Conservation (phyloP, 2,797 vertebrate species). For the Hephaestus fuliginosus region DNA sequence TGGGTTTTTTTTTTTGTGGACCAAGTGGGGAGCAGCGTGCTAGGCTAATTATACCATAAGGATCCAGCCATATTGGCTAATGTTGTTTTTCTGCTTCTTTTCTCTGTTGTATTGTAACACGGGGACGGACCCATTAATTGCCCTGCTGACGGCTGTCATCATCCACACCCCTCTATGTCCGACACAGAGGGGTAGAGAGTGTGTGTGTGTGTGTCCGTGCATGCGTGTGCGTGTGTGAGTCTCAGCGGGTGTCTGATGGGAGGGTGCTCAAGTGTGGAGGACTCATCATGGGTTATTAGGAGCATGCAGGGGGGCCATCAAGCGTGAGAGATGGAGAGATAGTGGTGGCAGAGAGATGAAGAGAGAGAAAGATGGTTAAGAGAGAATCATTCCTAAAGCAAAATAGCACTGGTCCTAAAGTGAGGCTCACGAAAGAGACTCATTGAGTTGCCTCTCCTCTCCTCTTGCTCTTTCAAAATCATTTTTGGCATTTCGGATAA, state of each 20-base stretch:
- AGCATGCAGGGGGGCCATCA: slow-evolving; percentile 80
- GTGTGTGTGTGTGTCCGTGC: slow-evolving; percentile 61
- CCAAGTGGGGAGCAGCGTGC: slow-evolving; percentile 47
- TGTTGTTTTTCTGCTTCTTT: slow-evolving; percentile 58
- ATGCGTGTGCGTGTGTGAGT: slow-evolving; percentile 47
- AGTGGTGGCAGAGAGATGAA: slow-evolving; percentile 43
- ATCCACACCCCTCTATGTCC: slow-evolving; percentile 62
- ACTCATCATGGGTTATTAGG: slow-evolving; percentile 89
- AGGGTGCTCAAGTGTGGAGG: slow-evolving; percentile 87
- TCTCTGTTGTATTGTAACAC: slow-evolving; percentile 62
- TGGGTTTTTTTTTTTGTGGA: slow-evolving; percentile 22
- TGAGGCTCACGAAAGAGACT: slow-evolving; percentile 20
- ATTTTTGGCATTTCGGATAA: neutral
- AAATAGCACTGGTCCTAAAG: slow-evolving; percentile 40
- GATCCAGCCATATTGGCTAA: slow-evolving; percentile 61
- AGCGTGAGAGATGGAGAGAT: slow-evolving; percentile 64
- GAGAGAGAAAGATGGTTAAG: slow-evolving; percentile 40
- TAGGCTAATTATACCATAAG: slow-evolving; percentile 64
- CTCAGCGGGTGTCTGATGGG: slow-evolving; percentile 85
- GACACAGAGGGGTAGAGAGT: slow-evolving; percentile 41
- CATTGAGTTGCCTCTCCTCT: slow-evolving; percentile 8
- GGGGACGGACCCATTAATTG: slow-evolving; percentile 70
- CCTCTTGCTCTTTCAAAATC: neutral
- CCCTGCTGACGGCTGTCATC: slow-evolving; percentile 74
- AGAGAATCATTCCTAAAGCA: slow-evolving; percentile 53